phyloP scores from a whole-genome alignment of 1,140 invertebrate species.

The Pararge aegeria region DNA sequence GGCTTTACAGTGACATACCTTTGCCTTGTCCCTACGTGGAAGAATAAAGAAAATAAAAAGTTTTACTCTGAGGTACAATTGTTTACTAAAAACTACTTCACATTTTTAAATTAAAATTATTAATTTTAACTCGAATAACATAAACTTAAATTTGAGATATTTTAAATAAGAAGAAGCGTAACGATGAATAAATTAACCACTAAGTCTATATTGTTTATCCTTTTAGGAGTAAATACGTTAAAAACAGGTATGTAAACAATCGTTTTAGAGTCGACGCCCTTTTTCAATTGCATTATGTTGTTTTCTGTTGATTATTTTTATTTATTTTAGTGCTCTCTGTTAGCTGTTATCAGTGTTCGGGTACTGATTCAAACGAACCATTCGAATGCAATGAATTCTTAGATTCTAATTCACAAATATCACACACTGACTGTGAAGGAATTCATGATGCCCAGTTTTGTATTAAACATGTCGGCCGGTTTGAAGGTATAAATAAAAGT shows the following conservation, averaged over 20 bases:
- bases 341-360: conserved; percentile 94
- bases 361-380: conserved; percentile 87
- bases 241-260: conserved; percentile 24
- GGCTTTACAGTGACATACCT: too few relatives aligned
- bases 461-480: conserved; percentile 96
- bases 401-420: conserved; percentile 83
- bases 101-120: too few relatives aligned
- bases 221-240: conserved; percentile 14
- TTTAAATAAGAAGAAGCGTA: not conserved
- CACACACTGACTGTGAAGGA: conserved; percentile 87
- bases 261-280: conserved; percentile 38
- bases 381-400: conserved; percentile 95
- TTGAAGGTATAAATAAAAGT: conserved; percentile 88
- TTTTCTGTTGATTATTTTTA: conserved; percentile 31
- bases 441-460: conserved; percentile 94
- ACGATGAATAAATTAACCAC: not conserved
- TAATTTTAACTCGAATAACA: too few relatives aligned
- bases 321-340: conserved; percentile 81
- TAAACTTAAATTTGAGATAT: too few relatives aligned
- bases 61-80: too few relatives aligned
- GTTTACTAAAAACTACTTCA: too few relatives aligned
- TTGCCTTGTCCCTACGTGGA: too few relatives aligned
- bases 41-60: too few relatives aligned
- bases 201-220: conserved; percentile 11
- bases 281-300: conserved; percentile 30